Evolutionary conservation across 2,888 invertebrate species (phyloP), one percentile per base, ranked within the genome.

Genomic region (Unio pictorum): DNA sequence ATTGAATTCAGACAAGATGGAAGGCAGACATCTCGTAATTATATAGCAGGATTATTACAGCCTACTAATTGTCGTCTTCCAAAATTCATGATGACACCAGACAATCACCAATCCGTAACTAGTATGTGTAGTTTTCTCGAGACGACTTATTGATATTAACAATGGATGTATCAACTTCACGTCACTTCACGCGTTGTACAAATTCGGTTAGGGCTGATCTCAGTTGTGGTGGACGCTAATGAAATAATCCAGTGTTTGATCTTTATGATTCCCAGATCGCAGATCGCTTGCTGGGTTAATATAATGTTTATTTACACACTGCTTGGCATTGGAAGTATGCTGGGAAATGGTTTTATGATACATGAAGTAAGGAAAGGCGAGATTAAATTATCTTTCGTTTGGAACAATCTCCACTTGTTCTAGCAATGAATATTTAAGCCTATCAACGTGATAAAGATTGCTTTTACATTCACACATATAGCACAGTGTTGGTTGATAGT

Each of bases 341-440:
- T 68, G 28, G 55, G 58, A 57, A 61, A n/a, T 69, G 60, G 68
- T 69, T 64, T 45, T 64, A 26, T 68, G 55, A 30, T 18, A 18
- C n/a, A 17, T 68, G 56, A 60, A 30, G 4, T 4, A 18, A n/a
- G 30, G 26, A n/a, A 8, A 7, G 8, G 59, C 26, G 20, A 28
- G 8, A 34, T 18, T 34, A 55, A n/a, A 45, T 64, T 61, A 68
- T 69, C 11, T 64, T 30, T 18, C 64, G 26, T 56, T 59, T 23
- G 64, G 64, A 68, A 59, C 60, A 59, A 17, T 68, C 55, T 26
- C 64, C 64, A 30, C 64, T 68, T n/a, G 23, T 68, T n/a, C 23
- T 68, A 54, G 45, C 68, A n/a, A 59, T 64, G 28, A 59, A 68
- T 28, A 58, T 55, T 17, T 64, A n/a, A 55, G 57, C 55, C 18